phyloP scores from a whole-genome alignment of 2,888 invertebrate genomes.

The Pseudoips prasinana region DNA sequence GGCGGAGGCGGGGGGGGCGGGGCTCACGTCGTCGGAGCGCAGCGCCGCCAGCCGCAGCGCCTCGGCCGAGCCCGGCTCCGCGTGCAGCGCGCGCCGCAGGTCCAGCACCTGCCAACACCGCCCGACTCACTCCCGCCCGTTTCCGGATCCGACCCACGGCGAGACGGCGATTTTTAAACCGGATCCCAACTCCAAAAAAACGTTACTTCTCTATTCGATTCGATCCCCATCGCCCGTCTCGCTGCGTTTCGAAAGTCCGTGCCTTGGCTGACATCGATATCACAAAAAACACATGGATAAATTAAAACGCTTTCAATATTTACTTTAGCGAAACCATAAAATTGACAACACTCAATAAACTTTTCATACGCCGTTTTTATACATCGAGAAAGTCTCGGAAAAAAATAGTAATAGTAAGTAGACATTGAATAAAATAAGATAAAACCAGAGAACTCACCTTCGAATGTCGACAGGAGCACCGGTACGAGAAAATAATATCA shows the following conservation, averaged over 20 bases:
- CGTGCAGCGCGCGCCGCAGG: constrained; percentile 90
- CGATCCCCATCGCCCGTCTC: no score
- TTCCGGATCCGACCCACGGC: constrained; percentile 10
- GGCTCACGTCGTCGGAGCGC: constrained; percentile 78
- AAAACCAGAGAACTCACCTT: constrained; percentile 67
- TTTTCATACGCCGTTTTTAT: no score
- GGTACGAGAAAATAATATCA: constrained; percentile 49
- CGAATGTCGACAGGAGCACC: constrained; percentile 39
- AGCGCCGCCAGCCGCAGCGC: constrained; percentile 79
- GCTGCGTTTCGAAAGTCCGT: neutral
- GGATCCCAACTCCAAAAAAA: no score
- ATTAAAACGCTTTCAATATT: no score
- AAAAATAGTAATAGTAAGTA: no score
- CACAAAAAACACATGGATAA: no score
- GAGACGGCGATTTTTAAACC: no score
- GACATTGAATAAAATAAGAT: constrained; percentile 10
- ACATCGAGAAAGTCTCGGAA: no score
- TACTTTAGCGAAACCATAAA: no score
- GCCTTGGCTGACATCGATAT: constrained; percentile 8
- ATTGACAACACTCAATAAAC: no score
- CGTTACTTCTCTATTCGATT: no score
- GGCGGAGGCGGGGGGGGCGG: constrained; percentile 53
- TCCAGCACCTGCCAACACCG: constrained; percentile 86
- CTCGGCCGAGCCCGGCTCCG: constrained; percentile 83
- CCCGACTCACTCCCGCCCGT: constrained; percentile 33